Percentiles rank a stretch among this genome's conserved stretches.
Conservation (phyloP, 1,140 invertebrate species). For the Sycophaga agraensis region DNA sequence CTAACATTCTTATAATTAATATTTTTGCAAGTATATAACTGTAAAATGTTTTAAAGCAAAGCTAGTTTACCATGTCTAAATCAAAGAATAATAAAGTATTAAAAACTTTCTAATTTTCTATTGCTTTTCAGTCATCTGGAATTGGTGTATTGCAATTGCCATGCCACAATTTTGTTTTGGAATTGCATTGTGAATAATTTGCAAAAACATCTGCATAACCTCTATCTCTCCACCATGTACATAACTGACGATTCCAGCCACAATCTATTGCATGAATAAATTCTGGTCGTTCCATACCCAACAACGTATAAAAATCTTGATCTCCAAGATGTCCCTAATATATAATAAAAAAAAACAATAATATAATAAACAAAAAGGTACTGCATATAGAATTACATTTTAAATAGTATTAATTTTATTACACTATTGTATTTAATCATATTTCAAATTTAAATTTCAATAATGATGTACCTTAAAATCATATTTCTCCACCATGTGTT, state of each 20-base stretch:
- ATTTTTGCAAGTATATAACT: no score
- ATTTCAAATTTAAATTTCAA: no score
- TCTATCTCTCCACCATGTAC: constrained; percentile 80
- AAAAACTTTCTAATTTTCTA: neutral
- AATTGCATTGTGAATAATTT: constrained; percentile 73
- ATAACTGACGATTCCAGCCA: constrained; percentile 82
- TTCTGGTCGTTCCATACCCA: constrained; percentile 72
- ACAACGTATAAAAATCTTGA: constrained; percentile 83
- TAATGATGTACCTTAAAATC: constrained; percentile 58
- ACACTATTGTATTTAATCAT: no score
- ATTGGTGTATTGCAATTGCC: constrained; percentile 84
- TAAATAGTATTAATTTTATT: neutral
- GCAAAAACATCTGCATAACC: constrained; percentile 78
- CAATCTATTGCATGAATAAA: constrained; percentile 78
- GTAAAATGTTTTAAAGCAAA: no score
- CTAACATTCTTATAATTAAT: no score
- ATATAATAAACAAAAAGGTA: neutral
- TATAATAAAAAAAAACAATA: neutral
- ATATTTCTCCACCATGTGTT: constrained; percentile 69
- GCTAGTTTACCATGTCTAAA: no score
- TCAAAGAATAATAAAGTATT: no score
- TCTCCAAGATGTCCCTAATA: constrained; percentile 80
- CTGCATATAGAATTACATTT: no score
- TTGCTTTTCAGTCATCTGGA: constrained; percentile 53
- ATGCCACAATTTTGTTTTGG: constrained; percentile 75